These are phyloP conservation scores for Promerops cafer DNA, from an alignment of 2,113 vertebrate species.

Conservation along the genomic window DNA sequence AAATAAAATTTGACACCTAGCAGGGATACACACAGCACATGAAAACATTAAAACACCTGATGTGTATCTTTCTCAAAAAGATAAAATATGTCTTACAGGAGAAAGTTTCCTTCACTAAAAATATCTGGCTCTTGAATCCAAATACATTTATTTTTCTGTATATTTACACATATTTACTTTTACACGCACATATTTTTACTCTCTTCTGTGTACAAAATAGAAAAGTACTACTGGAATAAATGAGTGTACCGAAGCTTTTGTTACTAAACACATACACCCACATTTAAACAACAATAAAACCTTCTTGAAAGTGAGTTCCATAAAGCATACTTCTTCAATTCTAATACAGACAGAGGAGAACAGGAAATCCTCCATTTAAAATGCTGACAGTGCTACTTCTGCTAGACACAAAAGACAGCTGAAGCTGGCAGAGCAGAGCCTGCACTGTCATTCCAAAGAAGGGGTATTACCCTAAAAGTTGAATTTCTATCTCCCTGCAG, in stretches of 20 bases:
- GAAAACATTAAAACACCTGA: not conserved
- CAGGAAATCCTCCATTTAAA: slow-evolving; percentile 49
- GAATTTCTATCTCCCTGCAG: not conserved
- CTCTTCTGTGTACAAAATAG: not conserved
- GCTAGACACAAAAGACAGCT: not conserved
- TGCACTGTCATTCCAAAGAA: not conserved
- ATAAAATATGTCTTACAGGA: not conserved
- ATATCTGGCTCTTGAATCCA: not conserved
- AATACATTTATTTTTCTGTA: not conserved
- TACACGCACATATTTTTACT: not conserved
- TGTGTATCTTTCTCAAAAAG: not conserved
- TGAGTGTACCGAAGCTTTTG: not conserved
- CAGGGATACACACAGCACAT: not conserved
- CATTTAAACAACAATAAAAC: not conserved
- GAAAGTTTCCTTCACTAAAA: not conserved
- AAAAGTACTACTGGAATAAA: not conserved
- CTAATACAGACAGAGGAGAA: not conserved
- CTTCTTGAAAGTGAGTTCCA: not conserved
- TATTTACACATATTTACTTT: not conserved
- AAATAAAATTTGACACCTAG: not conserved
- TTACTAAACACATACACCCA: not conserved
- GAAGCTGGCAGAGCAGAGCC: not conserved
- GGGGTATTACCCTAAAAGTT: not conserved
- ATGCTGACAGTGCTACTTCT: slow-evolving; percentile 33
- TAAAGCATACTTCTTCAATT: not conserved